These are phyloP conservation scores for Oreochromis aureus DNA, from an alignment of 2,113 vertebrate genomes.

Conservation along the genomic window DNA sequence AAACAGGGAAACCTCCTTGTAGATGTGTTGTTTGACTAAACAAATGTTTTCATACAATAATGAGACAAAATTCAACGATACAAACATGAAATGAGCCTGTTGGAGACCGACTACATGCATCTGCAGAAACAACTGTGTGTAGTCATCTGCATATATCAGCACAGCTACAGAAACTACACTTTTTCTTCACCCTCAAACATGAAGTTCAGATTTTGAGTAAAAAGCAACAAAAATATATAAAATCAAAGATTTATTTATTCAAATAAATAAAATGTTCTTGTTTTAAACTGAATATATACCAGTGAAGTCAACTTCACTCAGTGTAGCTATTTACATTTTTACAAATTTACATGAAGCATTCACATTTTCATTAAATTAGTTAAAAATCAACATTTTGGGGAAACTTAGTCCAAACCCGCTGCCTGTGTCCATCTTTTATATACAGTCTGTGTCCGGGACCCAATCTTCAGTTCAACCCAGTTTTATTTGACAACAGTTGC, in stretches of 20 bases:
- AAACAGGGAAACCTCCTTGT: not conserved
- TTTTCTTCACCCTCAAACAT: not conserved
- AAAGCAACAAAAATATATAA: not conserved
- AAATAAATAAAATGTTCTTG: not conserved
- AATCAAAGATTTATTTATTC: not conserved
- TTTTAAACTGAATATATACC: not conserved
- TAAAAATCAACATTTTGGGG: not conserved
- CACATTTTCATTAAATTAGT: not conserved
- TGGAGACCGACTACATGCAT: not conserved
- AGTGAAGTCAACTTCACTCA: not conserved
- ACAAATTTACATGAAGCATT: not conserved
- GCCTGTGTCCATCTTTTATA: not conserved
- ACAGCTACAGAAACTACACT: not conserved
- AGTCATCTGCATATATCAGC: not conserved
- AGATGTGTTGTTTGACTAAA: not conserved
- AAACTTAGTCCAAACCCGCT: accelerated
- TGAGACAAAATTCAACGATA: accelerated
- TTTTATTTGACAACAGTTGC: not conserved
- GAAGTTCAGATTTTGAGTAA: not conserved
- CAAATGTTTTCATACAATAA: not conserved
- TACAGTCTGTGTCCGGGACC: not conserved
- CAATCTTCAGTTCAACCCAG: not conserved
- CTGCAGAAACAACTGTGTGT: not conserved
- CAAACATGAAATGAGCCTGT: not conserved
- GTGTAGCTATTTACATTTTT: not conserved